phyloP scores from a whole-genome alignment of 1,140 invertebrate species.

The Eciton burchellii region DNA sequence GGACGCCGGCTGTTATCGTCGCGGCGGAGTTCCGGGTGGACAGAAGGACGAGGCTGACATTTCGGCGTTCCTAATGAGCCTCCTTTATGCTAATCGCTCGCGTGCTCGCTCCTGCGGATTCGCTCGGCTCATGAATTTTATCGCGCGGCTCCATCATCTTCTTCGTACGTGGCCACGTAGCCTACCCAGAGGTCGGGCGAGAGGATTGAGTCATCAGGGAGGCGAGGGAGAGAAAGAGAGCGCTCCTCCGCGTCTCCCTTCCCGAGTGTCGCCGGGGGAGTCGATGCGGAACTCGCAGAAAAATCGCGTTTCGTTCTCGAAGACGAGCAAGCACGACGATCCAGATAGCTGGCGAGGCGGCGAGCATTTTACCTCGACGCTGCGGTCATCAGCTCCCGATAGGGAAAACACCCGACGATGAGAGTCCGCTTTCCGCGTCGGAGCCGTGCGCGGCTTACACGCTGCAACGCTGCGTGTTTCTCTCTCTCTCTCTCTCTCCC shows the following conservation, averaged over 20 bases:
- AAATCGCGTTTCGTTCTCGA: slow-evolving; percentile 59
- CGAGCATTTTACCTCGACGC: slow-evolving; percentile 36
- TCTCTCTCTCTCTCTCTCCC: slow-evolving; percentile 1
- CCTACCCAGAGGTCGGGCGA: slow-evolving; percentile 35
- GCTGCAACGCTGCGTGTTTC: slow-evolving; percentile 2
- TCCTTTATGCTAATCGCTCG: slow-evolving; percentile 81
- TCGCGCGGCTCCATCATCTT: slow-evolving; percentile 77
- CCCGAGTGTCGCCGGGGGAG: slow-evolving; percentile 11
- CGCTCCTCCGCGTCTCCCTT: no score
- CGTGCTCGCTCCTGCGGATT: slow-evolving; percentile 73
- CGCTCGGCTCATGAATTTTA: slow-evolving; percentile 79
- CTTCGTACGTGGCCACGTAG: slow-evolving; percentile 68
- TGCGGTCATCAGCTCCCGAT: slow-evolving; percentile 36
- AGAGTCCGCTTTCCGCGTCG: not conserved
- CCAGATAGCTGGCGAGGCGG: slow-evolving; percentile 41
- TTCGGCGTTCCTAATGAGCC: slow-evolving; percentile 79
- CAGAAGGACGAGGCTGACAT: slow-evolving; percentile 64
- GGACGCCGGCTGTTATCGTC: no score
- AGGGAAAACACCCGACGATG: slow-evolving; percentile 21
- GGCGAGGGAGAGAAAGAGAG: slow-evolving; percentile 32
- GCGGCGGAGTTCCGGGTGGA: slow-evolving; percentile 71
- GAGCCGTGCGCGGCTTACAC: not conserved
- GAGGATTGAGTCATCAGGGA: slow-evolving; percentile 78
- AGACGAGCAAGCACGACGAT: slow-evolving; percentile 44
- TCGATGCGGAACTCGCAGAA: slow-evolving; percentile 21